Conservation (phyloP, 2,888 invertebrate species). For the Trisateles emortualis region DNA sequence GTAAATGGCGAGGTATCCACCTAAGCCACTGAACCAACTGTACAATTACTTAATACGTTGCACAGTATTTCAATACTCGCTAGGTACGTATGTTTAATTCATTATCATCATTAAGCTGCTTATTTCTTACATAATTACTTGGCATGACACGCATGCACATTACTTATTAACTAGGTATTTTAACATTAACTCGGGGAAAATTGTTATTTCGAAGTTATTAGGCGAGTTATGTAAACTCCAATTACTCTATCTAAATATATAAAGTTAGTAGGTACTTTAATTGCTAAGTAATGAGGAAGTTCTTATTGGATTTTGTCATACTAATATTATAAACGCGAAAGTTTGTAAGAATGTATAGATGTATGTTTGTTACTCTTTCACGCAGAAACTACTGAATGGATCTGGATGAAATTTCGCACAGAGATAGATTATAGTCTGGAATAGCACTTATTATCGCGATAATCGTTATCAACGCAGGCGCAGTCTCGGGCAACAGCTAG, state of each 20-base stretch:
- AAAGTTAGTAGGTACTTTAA: background rate
- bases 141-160: slow-evolving; percentile 19
- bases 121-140: slow-evolving; percentile 28
- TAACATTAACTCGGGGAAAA: slow-evolving; percentile 16
- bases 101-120: slow-evolving; percentile 29
- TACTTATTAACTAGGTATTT: slow-evolving; percentile 26
- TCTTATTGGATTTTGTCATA: slow-evolving; percentile 18
- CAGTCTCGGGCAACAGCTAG: no score
- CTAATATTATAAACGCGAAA: no score
- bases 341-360: no score
- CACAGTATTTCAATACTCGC: slow-evolving; percentile 17
- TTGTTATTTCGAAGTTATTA: slow-evolving; percentile 14
- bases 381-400: no score
- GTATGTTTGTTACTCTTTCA: no score
- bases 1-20: no score
- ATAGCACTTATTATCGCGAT: background rate
- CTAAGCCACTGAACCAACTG: slow-evolving; percentile 3
- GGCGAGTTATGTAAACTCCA: slow-evolving; percentile 19
- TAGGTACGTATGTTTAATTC: slow-evolving; percentile 33
- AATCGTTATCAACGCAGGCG: no score
- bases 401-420: no score
- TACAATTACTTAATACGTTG: slow-evolving; percentile 6
- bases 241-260: slow-evolving; percentile 31
- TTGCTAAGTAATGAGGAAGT: slow-evolving; percentile 15
- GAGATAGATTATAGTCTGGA: no score